phyloP scores from a whole-genome alignment of 2,797 vertebrate genomes.

The Leptodactylus fallax region DNA sequence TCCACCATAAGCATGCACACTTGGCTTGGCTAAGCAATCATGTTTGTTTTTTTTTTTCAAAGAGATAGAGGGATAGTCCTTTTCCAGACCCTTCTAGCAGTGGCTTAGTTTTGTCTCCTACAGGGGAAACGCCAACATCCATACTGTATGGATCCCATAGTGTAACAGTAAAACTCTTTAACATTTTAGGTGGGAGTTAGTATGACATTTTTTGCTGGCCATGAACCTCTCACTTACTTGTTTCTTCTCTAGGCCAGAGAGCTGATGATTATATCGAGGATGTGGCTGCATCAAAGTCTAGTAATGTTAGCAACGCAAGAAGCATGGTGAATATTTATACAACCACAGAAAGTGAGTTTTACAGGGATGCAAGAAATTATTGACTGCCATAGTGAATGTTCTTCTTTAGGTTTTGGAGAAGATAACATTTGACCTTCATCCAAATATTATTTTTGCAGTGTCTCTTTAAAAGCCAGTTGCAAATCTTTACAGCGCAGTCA shows the following conservation, averaged over 20 bases:
- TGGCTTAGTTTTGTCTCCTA: neutral
- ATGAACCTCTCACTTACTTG: neutral
- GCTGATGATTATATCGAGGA: conserved; percentile 25
- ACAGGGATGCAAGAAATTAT: neutral
- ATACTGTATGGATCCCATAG: no score
- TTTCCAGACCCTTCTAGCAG: neutral
- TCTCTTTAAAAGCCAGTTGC: neutral
- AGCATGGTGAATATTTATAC: conserved; percentile 77
- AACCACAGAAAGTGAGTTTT: conserved; percentile 74
- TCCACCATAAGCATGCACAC: no score
- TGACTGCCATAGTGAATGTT: neutral
- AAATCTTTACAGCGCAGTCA: neutral
- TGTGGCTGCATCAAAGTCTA: conserved; percentile 66
- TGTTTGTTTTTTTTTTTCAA: neutral
- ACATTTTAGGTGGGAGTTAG: no score
- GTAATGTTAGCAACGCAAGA: conserved; percentile 69
- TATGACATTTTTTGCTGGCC: neutral
- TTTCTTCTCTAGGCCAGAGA: conserved; percentile 24
- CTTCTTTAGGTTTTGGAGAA: no score
- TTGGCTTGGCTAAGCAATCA: neutral
- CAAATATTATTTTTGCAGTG: neutral
- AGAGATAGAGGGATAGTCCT: neutral
- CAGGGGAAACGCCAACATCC: neutral
- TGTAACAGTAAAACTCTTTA: no score
- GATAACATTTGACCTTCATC: neutral